Base-by-base conservation (phyloP, 92 coral and sea anemone species). In the Porites rus region DNA sequence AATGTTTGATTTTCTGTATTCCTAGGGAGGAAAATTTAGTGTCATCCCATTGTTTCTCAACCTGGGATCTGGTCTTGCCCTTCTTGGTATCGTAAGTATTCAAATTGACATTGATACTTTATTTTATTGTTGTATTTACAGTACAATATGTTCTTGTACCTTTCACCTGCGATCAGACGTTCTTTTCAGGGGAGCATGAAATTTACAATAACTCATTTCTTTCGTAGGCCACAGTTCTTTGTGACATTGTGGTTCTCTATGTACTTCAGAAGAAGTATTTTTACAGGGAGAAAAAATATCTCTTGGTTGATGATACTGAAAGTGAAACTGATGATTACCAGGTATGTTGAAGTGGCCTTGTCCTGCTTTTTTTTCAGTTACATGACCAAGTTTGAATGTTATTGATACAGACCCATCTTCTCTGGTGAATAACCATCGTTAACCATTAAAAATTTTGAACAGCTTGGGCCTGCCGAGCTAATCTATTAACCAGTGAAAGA, bases 41-140 rank as follows among this genome's bases (percentile, higher is more conserved):
- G 93, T 86, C 18, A 92, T 96, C n/a, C 98, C 98, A 7, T 69
- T 96, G 92, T 94, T 96, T 53, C 90, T 92, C 8, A 96, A 96
- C 75, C 81, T 96, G 85, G 98, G 98, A 14, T 92, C 98, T 61
- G 98, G 98, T 22, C 84, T 96, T 56, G 98, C 94, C n/a, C 86
- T 96, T 56, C 91, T 96, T 65, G 94, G 94, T 6, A 83, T 96
- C 78, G 98, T 96, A 86, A 92, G 98, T 92, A 43, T 1, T 54
- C 28, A 24, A 51, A 81, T 28, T 13, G 1, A 7, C 13, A 7
- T 25, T 4, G 3, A 66, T 0, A 31, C 9, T 77, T 54, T n/a
- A 1, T 43, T 11, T 70, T 70, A 2, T 38, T 10, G 61, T 56
- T 10, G 16, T 2, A 54, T 54, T 10, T 13, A 7, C 60, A 10